Conservation (phyloP, 1,140 invertebrate species). For the Arctopsyche grandis region DNA sequence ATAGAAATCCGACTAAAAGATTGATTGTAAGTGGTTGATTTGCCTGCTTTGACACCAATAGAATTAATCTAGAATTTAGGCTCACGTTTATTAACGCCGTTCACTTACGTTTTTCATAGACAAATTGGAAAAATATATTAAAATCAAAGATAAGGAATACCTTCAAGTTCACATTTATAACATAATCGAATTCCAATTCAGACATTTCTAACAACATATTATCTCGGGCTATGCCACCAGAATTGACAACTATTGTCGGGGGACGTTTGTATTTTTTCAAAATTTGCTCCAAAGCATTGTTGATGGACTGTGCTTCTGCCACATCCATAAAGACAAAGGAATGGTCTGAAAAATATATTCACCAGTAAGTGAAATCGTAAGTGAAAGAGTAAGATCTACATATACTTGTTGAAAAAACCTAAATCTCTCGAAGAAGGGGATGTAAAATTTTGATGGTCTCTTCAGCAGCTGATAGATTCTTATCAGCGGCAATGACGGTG, state of each 20-base stretch:
- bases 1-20: too few species aligned
- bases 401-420: neutral
- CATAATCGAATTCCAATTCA: conserved; percentile 81
- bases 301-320: conserved; percentile 69
- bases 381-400: too few species aligned
- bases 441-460: conserved; percentile 69
- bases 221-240: conserved; percentile 87
- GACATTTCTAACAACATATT: conserved; percentile 83
- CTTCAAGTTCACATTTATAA: conserved; percentile 90
- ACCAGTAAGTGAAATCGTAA: too few species aligned
- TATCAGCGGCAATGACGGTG: conserved; percentile 82
- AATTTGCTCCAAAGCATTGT: conserved; percentile 67
- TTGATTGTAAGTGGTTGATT: too few species aligned
- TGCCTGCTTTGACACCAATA: too few species aligned
- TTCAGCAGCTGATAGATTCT: conserved; percentile 72
- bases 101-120: too few species aligned
- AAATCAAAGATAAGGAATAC: too few species aligned
- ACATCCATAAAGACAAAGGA: conserved; percentile 75
- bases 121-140: too few species aligned
- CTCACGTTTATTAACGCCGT: too few species aligned
- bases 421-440: conserved; percentile 56
- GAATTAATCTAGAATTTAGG: too few species aligned
- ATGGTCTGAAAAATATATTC: conserved; percentile 62
- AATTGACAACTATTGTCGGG: conserved; percentile 85
- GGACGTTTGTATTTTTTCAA: conserved; percentile 70